Base-by-base conservation (phyloP, 2,888 invertebrate genomes). In the Eilema caniola region DNA sequence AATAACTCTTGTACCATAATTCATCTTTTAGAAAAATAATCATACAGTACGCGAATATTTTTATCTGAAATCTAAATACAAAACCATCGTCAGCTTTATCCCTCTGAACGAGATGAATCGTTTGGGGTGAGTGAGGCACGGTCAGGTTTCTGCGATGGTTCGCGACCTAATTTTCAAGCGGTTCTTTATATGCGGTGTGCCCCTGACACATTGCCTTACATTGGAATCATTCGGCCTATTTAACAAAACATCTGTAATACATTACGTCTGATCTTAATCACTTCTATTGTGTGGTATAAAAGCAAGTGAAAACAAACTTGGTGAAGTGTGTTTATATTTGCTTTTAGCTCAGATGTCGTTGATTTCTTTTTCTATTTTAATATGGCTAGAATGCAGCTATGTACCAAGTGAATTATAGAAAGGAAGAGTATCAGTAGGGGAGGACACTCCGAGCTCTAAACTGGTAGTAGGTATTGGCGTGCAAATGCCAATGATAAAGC, bases 121-220 rank as follows among this genome's bases (percentile, higher is more conserved):
- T 53, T 66, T 70, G 74, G 74, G 74, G 75, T 75, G 74, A 74
- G 73, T 66, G 67, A 70, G 80, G 76, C 77, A 75, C 25, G 37
- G 41, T 62, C 73, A 67, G 71, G 70, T 72, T 63, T 75, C 66
- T 67, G 75, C 72, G 56, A 75, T 76, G 72, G 69, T 72, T 75
- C 86, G 82, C 85, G 87, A 87, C 89, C 90, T 85, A 88, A 88
- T 90, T 85, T 82, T 75, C 75, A 74, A 80, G 77, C 75, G 73
- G 77, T 82, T 80, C 79, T 83, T 79, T 82, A 76, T 83, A 83
- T 83, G 85, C 78, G 33, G 33, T 75, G 73, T 84, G 89, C 87
- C 90, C 89, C 87, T 91, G 90, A 90, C 90, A 89, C 85, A 89
- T 87, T 90, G 88, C 87, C 90, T 90, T 81, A 87, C 85, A 88